Base-by-base conservation (phyloP, 2,888 invertebrate genomes). In the Hemithea aestivaria region DNA sequence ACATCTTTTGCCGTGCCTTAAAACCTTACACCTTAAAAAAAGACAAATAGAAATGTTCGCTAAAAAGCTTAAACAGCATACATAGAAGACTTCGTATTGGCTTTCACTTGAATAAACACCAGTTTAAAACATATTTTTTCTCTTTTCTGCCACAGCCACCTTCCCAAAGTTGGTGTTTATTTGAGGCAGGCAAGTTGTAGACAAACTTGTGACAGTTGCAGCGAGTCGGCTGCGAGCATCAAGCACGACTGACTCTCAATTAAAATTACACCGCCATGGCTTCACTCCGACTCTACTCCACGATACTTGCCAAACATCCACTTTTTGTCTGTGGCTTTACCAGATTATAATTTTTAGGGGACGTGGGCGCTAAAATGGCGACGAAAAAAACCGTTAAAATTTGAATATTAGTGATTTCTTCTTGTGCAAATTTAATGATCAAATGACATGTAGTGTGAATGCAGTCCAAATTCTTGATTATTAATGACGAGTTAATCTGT, bases 161-260 rank as follows among this genome's bases (percentile, higher is more conserved):
- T 33, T 27, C 12, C 27, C 1, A 30, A 12, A 21, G 28, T 45
- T 31, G 25, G 27, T 34, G 29, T 16, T 16, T 30, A 34, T 40
- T 40, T 34, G 27, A 35, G 28, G 26, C 23, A 33, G 20, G 11
- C 7, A 35, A 32, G 27, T 35, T 36, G 21, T 20, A 30, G 42
- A 33, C 22, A 44, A 42, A 41, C 40, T 41, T 39, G 36, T 34
- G 48, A 46, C 47, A 43, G 31, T 39, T 25, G 41, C 41, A 51
- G 54, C 35, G 27, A 33, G 23, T 33, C 29, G 27, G 16, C 22
- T 23, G 35, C 27, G 32, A 30, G 28, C 58, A 16, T 16, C 16
- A 16, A 16, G 69, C 70, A 62, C 64, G 66, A 59, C 47, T 69
- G 59, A 57, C 51, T 60, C 64, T 57, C 68, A 65, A 69, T 70